phyloP scores from a whole-genome alignment of 2,797 vertebrate species.

The Tenualosa ilisha region DNA sequence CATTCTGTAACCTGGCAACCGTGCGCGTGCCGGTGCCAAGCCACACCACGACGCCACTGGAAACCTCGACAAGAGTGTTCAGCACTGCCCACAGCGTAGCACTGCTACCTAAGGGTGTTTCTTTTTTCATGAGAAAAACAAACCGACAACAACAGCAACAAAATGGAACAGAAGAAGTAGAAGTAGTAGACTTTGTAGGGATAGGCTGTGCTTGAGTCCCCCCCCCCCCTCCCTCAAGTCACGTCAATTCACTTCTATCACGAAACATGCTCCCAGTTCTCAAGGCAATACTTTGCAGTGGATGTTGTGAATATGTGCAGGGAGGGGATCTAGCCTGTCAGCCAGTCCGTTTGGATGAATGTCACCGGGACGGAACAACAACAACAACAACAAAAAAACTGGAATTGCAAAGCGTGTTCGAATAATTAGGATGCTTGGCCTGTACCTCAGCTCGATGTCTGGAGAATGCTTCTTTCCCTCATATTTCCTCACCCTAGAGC shows the following conservation, averaged over 20 bases:
- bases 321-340: neutral
- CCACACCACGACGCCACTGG: neutral
- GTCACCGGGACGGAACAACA: neutral
- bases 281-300: neutral
- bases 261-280: neutral
- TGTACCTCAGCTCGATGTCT: neutral
- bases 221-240: neutral
- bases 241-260: neutral
- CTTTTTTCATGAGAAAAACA: slow-evolving; percentile 7
- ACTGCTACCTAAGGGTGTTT: slow-evolving; percentile 20
- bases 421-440: neutral
- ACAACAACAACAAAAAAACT: neutral
- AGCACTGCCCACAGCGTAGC: slow-evolving; percentile 21
- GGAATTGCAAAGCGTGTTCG: neutral
- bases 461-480: neutral
- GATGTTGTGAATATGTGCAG: neutral
- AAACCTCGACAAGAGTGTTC: neutral
- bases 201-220: slow-evolving; percentile 15
- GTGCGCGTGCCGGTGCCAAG: neutral
- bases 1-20: slow-evolving; percentile 75
- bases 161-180: neutral
- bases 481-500: neutral
- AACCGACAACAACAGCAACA: neutral
- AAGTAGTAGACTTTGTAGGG: neutral
- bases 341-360: neutral